Conservation (phyloP, 2,888 invertebrate species). For the Cotesia congregata region DNA sequence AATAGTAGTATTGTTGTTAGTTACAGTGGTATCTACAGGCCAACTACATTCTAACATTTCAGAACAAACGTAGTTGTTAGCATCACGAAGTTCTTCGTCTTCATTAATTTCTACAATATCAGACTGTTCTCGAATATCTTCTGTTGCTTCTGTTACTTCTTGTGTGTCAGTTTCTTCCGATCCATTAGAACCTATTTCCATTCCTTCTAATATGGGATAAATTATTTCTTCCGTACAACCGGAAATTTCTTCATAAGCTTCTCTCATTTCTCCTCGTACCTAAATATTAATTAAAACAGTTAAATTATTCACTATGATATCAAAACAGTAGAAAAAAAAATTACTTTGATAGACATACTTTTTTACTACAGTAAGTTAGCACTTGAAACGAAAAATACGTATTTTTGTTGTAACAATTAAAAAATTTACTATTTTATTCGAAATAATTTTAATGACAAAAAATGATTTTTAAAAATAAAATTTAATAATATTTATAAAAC, state of each 20-base stretch:
- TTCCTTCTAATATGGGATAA: constrained; percentile 66
- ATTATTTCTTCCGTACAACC: constrained; percentile 67
- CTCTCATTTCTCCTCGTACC: constrained; percentile 68
- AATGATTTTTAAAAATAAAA: too few species aligned
- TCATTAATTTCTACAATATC: constrained; percentile 69
- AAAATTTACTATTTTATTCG: too few species aligned
- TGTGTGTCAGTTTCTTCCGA: constrained; percentile 57
- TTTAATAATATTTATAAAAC: too few species aligned
- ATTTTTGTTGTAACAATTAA: too few species aligned
- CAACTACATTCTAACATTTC: constrained; percentile 68
- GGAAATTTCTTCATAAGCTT: constrained; percentile 67
- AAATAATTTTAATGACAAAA: too few species aligned
- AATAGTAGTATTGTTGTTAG: constrained; percentile 53
- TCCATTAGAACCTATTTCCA: constrained; percentile 62
- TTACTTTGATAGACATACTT: not conserved
- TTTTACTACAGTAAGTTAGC: constrained; percentile 53
- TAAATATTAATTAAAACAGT: constrained; percentile 40
- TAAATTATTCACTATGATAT: not conserved
- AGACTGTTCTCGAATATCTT: constrained; percentile 43
- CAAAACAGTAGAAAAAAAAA: not conserved
- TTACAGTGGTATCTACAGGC: constrained; percentile 60
- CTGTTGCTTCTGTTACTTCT: constrained; percentile 52
- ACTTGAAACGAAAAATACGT: too few species aligned
- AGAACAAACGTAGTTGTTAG: constrained; percentile 81
- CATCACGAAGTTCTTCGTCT: constrained; percentile 79